phyloP scores from a whole-genome alignment of 2,888 invertebrate species.

The Ligdia adustata region DNA sequence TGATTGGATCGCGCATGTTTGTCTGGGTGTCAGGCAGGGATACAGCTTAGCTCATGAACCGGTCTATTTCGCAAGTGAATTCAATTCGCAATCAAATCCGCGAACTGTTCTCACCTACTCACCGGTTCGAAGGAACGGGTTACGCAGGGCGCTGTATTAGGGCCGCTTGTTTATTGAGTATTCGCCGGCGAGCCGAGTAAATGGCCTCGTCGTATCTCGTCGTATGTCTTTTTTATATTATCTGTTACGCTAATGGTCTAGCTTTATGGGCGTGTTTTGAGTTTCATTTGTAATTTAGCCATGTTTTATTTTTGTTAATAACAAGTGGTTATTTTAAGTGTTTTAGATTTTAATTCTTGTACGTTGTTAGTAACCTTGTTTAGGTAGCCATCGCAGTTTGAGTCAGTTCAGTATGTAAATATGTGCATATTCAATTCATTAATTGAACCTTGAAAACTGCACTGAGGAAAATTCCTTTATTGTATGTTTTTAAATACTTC shows the following conservation, averaged over 20 bases:
- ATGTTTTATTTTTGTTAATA: neutral
- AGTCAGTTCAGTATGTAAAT: conserved; percentile 14
- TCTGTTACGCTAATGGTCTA: conserved; percentile 19
- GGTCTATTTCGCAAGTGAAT: conserved; percentile 31
- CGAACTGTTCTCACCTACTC: conserved; percentile 19
- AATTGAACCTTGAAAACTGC: conserved; percentile 27
- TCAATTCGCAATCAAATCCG: conserved; percentile 27
- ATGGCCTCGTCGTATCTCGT: conserved; percentile 21
- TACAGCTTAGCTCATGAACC: conserved; percentile 18
- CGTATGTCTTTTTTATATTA: too few relatives aligned
- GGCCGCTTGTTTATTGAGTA: conserved; percentile 32
- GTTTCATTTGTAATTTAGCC: neutral
- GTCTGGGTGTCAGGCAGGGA: conserved; percentile 19
- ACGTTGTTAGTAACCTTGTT: too few relatives aligned
- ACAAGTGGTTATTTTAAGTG: conserved; percentile 6
- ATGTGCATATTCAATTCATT: conserved; percentile 31
- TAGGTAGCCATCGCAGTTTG: neutral
- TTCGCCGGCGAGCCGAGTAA: conserved; percentile 14
- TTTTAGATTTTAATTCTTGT: too few relatives aligned
- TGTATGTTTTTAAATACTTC: conserved; percentile 9
- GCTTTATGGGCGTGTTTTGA: conserved; percentile 10
- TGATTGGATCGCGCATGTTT: conserved; percentile 13
- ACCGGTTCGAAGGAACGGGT: conserved; percentile 27
- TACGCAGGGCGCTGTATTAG: conserved; percentile 34
- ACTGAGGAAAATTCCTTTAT: conserved; percentile 29